phyloP scores from a whole-genome alignment of 2,888 invertebrate genomes.

The Pyrochroa serraticornis region DNA sequence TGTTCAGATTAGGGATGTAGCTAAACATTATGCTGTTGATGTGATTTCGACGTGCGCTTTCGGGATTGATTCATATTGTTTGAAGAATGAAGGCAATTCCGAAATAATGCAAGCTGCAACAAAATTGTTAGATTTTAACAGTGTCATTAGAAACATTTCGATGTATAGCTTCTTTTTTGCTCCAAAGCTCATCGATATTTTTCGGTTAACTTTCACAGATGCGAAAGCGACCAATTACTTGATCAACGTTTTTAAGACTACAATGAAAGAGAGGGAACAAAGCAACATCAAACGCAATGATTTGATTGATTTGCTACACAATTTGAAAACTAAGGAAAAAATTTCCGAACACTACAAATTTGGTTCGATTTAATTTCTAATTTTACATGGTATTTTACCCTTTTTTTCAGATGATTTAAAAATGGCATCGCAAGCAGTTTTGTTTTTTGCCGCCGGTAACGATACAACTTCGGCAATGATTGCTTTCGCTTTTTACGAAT shows the following conservation, averaged over 20 bases:
- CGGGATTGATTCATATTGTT: constrained; percentile 51
- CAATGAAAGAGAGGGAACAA: constrained; percentile 41
- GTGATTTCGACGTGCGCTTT: constrained; percentile 55
- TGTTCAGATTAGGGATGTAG: constrained; percentile 11
- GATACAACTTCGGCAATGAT: constrained; percentile 59
- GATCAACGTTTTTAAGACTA: constrained; percentile 39
- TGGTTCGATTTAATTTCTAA: not conserved
- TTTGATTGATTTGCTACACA: constrained; percentile 53
- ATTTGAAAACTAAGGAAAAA: constrained; percentile 37
- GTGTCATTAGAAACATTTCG: constrained; percentile 32
- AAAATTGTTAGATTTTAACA: constrained; percentile 40
- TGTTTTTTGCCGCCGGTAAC: constrained; percentile 60
- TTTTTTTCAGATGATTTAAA: constrained; percentile 38
- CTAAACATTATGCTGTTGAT: constrained; percentile 36
- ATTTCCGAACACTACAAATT: constrained; percentile 19
- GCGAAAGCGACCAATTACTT: constrained; percentile 41
- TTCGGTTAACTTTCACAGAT: constrained; percentile 41
- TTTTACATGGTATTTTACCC: no score
- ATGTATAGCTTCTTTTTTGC: constrained; percentile 32
- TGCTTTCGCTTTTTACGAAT: constrained; percentile 53
- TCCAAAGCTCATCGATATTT: constrained; percentile 36
- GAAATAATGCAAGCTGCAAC: constrained; percentile 48
- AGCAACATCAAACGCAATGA: constrained; percentile 47
- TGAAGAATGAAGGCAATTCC: constrained; percentile 42
- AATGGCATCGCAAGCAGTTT: constrained; percentile 53